Conservation (phyloP, 2,797 vertebrate species). For the Malacoraja senta region DNA sequence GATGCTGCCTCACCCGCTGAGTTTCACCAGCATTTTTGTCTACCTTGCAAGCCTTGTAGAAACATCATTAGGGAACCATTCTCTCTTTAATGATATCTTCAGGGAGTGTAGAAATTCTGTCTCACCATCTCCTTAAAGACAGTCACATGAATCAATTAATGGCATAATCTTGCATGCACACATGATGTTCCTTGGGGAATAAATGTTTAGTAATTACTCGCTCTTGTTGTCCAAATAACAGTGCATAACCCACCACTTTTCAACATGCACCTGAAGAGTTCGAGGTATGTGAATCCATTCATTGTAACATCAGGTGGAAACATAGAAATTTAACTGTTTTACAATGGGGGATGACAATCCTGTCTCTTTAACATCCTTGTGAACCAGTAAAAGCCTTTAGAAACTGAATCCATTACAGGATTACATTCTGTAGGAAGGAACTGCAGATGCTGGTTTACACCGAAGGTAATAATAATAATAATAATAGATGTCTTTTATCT, state of each 20-base stretch:
- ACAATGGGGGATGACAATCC: neutral
- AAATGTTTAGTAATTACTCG: neutral
- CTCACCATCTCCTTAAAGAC: neutral
- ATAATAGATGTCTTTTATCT: no score
- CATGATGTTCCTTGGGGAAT: neutral
- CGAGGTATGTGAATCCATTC: neutral
- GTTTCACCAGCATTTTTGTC: no score
- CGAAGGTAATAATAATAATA: no score
- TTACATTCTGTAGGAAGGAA: no score
- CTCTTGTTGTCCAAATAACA: neutral
- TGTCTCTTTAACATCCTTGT: neutral
- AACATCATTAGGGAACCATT: neutral
- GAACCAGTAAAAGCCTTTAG: neutral
- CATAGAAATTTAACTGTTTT: neutral
- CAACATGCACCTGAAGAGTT: neutral
- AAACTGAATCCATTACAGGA: no score
- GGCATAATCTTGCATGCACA: neutral
- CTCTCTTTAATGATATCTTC: neutral
- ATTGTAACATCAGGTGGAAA: neutral
- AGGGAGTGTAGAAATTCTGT: neutral
- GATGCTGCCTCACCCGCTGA: no score
- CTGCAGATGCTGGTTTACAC: no score
- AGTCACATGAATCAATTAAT: neutral
- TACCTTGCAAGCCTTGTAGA: no score
- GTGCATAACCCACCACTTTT: neutral